Conservation (phyloP, 2,888 invertebrate genomes). For the Deilephila elpenor region DNA sequence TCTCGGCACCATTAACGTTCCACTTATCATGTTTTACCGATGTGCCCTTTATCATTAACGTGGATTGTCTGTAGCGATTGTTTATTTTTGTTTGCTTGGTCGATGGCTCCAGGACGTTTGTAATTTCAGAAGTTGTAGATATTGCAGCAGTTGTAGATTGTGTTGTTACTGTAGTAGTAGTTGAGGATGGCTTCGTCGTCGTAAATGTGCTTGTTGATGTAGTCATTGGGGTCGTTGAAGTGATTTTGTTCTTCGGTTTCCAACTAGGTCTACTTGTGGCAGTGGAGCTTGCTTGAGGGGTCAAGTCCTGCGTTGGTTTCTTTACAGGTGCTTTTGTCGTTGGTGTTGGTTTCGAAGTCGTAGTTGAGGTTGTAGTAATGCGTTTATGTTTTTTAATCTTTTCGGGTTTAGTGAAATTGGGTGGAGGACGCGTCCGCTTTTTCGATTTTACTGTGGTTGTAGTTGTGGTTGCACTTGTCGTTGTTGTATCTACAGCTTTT, state of each 20-base stretch:
- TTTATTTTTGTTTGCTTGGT: conserved; percentile 59
- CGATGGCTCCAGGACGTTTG: conserved; percentile 42
- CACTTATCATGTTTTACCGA: conserved; percentile 80
- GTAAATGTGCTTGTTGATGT: conserved; percentile 44
- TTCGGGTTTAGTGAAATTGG: conserved; percentile 65
- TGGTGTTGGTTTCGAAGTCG: conserved; percentile 54
- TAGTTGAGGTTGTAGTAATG: conserved; percentile 62
- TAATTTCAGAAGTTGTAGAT: conserved; percentile 37
- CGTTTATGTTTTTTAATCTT: conserved; percentile 75
- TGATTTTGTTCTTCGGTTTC: conserved; percentile 43
- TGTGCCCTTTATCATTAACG: conserved; percentile 73
- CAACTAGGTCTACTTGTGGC: conserved; percentile 44
- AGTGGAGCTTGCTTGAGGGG: conserved; percentile 70
- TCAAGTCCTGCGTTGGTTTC: conserved; percentile 64
- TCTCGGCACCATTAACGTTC: conserved; percentile 55
- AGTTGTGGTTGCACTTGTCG: conserved; percentile 49
- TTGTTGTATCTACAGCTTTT: conserved; percentile 38
- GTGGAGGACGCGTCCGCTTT: conserved; percentile 75
- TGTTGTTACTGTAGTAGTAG: conserved; percentile 46
- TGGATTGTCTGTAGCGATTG: conserved; percentile 76
- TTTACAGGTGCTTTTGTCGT: conserved; percentile 51
- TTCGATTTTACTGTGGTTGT: conserved; percentile 59
- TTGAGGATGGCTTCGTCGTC: conserved; percentile 47
- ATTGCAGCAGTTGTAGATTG: conserved; percentile 38
- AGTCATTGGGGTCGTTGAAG: conserved; percentile 41